These are phyloP conservation scores for Mormyrus iriodes DNA, from an alignment of 2,113 vertebrate genomes.

Conservation along the genomic window DNA sequence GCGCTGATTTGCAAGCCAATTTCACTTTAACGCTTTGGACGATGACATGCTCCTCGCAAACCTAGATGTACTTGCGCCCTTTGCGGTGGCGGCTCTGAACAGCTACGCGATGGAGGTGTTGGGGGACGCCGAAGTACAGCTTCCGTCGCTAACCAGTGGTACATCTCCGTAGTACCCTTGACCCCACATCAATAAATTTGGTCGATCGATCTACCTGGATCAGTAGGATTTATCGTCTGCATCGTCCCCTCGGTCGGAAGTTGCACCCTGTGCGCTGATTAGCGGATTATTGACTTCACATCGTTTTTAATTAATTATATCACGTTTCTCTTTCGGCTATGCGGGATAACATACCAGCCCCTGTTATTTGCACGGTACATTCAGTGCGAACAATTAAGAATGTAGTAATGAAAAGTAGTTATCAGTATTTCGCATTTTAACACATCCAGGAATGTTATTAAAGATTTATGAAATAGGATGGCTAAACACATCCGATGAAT, in stretches of 20 bases:
- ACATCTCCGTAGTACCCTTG: background rate
- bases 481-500: no score
- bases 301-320: background rate
- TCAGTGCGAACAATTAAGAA: background rate
- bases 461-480: background rate
- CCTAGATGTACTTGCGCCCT: no score
- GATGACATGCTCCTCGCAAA: background rate
- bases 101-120: background rate
- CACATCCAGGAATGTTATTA: background rate
- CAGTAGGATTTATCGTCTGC: background rate
- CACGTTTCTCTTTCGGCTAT: background rate
- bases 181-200: background rate
- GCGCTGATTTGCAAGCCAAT: background rate
- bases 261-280: background rate
- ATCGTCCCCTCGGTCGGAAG: background rate
- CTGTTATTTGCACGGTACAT: background rate
- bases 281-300: background rate
- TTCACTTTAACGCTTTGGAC: background rate
- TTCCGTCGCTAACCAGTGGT: background rate
- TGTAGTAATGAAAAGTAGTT: background rate
- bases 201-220: background rate
- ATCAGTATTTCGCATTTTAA: background rate
- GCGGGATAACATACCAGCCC: background rate
- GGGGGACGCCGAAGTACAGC: background rate
- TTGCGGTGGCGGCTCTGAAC: background rate